phyloP scores from a whole-genome alignment of 1,140 invertebrate genomes.

The Lepidostoma basale region DNA sequence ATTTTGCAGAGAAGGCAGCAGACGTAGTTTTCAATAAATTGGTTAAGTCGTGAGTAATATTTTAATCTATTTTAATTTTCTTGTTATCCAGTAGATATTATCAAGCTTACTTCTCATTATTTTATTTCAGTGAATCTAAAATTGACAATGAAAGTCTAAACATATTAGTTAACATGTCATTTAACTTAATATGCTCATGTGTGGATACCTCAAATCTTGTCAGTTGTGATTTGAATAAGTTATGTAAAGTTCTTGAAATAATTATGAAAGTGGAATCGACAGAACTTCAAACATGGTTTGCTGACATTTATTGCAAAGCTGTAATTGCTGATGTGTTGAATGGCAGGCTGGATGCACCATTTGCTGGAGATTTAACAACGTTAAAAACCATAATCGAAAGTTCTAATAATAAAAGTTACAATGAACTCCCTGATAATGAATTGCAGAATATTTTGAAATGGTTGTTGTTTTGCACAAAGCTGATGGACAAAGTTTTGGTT shows the following conservation, averaged over 20 bases:
- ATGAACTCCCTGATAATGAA: constrained; percentile 28
- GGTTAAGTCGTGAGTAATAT: constrained; percentile 26
- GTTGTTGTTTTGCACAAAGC: constrained; percentile 32
- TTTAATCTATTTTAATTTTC: background rate
- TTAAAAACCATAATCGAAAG: constrained; percentile 27
- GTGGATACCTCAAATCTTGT: background rate
- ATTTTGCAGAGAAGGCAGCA: constrained; percentile 29
- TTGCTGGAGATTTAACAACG: constrained; percentile 8
- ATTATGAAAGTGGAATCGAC: constrained; percentile 31
- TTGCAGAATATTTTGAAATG: constrained; percentile 30
- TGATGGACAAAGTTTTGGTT: constrained; percentile 33
- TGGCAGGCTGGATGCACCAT: constrained; percentile 27
- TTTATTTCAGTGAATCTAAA: constrained; percentile 23
- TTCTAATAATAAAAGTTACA: constrained; percentile 4
- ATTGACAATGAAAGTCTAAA: constrained; percentile 23
- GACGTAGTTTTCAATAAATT: constrained; percentile 39
- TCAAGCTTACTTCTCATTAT: background rate
- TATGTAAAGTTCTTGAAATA: constrained; percentile 15
- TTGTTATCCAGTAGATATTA: no score
- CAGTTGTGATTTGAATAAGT: constrained; percentile 16
- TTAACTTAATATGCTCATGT: constrained; percentile 36
- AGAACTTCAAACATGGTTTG: constrained; percentile 17
- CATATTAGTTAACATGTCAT: constrained; percentile 39
- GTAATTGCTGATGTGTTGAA: constrained; percentile 37
- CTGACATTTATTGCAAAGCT: constrained; percentile 9